Evolutionary conservation across 1,140 invertebrate genomes (phyloP), one percentile per base, ranked within the genome.

Genomic region (Bactericera cockerelli): DNA sequence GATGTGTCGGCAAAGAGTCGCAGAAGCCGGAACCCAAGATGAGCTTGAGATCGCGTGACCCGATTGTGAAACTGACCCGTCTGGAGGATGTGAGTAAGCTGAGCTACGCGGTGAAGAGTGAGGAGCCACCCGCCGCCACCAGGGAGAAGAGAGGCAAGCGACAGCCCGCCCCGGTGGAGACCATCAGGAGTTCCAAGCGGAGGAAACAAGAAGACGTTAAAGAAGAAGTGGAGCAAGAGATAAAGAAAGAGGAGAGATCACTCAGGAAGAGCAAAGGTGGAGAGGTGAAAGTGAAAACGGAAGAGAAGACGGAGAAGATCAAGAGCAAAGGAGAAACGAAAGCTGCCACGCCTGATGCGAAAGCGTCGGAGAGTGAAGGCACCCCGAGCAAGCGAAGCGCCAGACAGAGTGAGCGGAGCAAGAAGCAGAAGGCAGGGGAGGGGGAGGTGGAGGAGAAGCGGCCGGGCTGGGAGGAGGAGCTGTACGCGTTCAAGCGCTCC

Each of bases 401-500:
- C 36, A 24, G 61, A 61, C 25, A 36, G 26, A 55, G 42, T 55
- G 54, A 57, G 14, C 25, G 56, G 36, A 60, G 59, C 13, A 61
- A 67, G 61, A 59, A 64, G 57, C n/a, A 62, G 61, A 26, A 57
- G 26, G 39, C 59, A 8, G 54, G 62, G 60, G 53, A 55, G 49
- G 28, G 59, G 49, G n/a, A 63, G 13, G 55, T 58, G 24, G 16
- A 26, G 14, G 82, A 81, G 39, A 80, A 83, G 65, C 84, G 77
- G 63, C 83, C 83, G 0, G 83, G 84, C 0, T 88, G 84, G 84
- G 83, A 87, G 71, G 82, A 84, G 65, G 85, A 87, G 65, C 75
- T 88, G 22, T 87, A 85, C 64, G 80, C 79, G 61, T 90, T 84
- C 64, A 89, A 90, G 69, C 77, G 82, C 62, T 86, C 86, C 0